Evolutionary conservation across 2,888 invertebrate species (phyloP), one percentile per base, ranked within the genome.

Genomic region (Diarsia brunnea): DNA sequence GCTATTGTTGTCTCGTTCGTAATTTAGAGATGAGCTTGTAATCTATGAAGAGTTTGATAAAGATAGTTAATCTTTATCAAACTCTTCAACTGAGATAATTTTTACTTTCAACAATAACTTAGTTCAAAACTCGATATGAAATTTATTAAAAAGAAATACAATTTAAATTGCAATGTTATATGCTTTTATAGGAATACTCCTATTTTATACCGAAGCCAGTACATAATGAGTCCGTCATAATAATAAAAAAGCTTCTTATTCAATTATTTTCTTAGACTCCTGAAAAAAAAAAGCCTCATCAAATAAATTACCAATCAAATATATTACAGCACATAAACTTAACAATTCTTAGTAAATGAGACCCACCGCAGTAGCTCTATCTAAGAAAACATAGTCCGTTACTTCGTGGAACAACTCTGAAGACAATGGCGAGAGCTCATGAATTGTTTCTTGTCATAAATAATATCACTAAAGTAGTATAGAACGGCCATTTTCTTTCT

Each of bases 381-480:
- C 81, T 80, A 21, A 68, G 68, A 61, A 69, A 69, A 58, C 38
- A 55, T 53, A 84, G 68, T 24, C 64, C 64, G 68, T 43, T 82
- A 71, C 81, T 81, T 84, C 63, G 43, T 55, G 60, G 55, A 69
- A 63, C 63, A 69, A 71, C 78, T 65, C 55, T 11, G 51, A 58
- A 84, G 74, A 81, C 81, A 81, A 81, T 81, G 58, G 74, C 19
- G 31, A 58, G 63, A 43, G 47, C 81, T 74, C 74, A 63, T 74
- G 84, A 81, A 81, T 84, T 84, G 84, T 84, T 69, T 63, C 74
- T 69, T 53, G 69, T 80, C 75, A 81, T 81, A 74, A 81, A 74
- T 81, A 81, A 79, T 69, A 51, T 47, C 58, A 38, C 43, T 64
- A 45, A 45, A 77, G 78, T 82, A 31, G 47, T 65, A 68, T 45